Evolutionary conservation across 2,888 invertebrate species (phyloP).

Genomic region (Tipula vernalis): DNA sequence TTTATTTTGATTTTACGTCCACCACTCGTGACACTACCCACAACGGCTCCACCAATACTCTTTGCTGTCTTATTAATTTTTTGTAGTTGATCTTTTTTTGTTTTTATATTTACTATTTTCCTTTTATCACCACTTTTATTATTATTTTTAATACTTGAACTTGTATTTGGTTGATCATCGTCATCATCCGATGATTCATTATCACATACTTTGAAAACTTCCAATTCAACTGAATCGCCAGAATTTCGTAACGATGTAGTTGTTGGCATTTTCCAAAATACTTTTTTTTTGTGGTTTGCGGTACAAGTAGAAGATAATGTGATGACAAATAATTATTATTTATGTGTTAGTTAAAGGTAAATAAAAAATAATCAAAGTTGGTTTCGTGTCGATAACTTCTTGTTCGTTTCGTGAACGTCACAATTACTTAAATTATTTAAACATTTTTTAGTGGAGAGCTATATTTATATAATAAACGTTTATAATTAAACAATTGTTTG

Average conservation of each 20-base stretch:
- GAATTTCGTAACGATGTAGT: neutral
- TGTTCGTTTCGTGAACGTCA: neutral
- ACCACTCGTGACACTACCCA: neutral
- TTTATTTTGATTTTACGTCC: slow-evolving; percentile 13
- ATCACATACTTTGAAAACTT: slow-evolving; percentile 38
- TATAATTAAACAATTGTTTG: neutral
- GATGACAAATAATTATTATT: neutral
- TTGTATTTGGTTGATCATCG: slow-evolving; percentile 12
- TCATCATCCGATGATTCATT: slow-evolving; percentile 23
- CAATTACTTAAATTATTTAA: neutral
- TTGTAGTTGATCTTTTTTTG: slow-evolving; percentile 11
- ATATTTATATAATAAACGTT: neutral
- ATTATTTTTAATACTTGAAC: neutral
- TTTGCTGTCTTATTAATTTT: neutral
- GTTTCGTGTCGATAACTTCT: neutral
- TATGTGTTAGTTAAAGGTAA: neutral
- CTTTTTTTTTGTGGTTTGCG: neutral
- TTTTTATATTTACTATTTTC: slow-evolving; percentile 15
- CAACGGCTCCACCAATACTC: neutral
- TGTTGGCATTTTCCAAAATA: slow-evolving; percentile 8
- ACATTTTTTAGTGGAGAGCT: neutral
- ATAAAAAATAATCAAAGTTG: neutral
- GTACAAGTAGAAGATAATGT: neutral
- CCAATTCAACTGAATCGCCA: slow-evolving; percentile 36
- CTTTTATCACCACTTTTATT: slow-evolving; percentile 7